Conservation (phyloP, 2,797 vertebrate genomes). For the Hipposideros larvatus region DNA sequence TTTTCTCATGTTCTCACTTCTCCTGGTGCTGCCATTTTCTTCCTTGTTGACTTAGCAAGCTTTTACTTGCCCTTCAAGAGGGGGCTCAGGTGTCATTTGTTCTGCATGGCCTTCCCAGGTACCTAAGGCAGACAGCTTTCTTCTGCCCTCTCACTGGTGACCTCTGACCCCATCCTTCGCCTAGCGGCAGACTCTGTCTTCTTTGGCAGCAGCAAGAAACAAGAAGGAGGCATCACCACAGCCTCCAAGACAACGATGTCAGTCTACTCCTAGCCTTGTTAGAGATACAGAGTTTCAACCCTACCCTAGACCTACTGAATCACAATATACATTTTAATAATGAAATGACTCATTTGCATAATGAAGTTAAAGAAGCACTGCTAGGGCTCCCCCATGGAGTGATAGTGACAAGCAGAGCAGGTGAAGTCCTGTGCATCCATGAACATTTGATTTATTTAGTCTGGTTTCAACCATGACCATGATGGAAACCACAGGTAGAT, state of each 20-base stretch:
- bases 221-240: not conserved
- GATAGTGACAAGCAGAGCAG: not conserved
- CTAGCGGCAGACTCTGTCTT: not conserved
- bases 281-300: not conserved
- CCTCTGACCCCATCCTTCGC: not conserved
- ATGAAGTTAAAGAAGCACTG: not conserved
- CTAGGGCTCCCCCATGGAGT: not conserved
- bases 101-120: not conserved
- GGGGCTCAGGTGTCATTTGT: not conserved
- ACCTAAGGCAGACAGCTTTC: not conserved
- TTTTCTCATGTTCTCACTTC: not conserved
- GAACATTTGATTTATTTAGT: not conserved
- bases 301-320: not conserved
- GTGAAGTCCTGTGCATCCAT: not conserved
- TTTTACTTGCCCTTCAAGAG: not conserved
- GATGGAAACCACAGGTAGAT: not conserved
- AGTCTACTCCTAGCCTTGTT: not conserved
- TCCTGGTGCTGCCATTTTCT: not conserved
- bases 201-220: not conserved
- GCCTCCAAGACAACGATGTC: not conserved
- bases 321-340: constrained; percentile 8
- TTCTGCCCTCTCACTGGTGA: not conserved
- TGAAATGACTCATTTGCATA: not conserved
- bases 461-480: not conserved
- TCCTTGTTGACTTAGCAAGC: not conserved